A percentile compares a stretch with the other conserved stretches of the same genome.
Conservation (phyloP, 2,888 invertebrate genomes). For the Eupithecia vulgata region DNA sequence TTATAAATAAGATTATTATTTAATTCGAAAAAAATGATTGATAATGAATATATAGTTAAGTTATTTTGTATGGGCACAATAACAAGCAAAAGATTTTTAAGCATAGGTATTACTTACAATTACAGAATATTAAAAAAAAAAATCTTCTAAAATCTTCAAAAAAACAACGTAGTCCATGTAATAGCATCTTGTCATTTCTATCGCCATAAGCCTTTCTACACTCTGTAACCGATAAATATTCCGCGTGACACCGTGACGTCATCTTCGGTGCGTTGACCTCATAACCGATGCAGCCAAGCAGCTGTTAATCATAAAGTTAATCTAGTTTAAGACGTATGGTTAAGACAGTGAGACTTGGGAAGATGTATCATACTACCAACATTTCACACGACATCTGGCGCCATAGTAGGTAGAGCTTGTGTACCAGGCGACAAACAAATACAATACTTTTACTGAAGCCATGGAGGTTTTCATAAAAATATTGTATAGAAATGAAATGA, state of each 20-base stretch:
- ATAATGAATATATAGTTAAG: too few relatives aligned
- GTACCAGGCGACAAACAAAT: neutral
- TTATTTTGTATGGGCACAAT: neutral
- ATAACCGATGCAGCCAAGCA: slow-evolving; percentile 18
- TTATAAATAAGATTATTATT: too few relatives aligned
- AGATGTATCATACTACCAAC: neutral
- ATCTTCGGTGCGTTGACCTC: slow-evolving; percentile 24
- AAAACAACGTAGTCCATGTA: neutral
- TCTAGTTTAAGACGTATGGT: slow-evolving; percentile 12
- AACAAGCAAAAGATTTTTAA: neutral
- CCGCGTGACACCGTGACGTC: slow-evolving; percentile 26
- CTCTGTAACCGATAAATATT: slow-evolving; percentile 11
- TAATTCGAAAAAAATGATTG: too few relatives aligned
- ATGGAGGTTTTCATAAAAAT: too few relatives aligned
- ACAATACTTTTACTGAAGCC: too few relatives aligned
- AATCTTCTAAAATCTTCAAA: neutral
- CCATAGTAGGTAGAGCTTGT: neutral
- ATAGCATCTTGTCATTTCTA: neutral
- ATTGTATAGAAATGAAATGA: too few relatives aligned
- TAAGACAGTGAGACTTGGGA: neutral
- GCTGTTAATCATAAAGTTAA: slow-evolving; percentile 14
- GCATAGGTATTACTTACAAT: neutral
- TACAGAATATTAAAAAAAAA: neutral
- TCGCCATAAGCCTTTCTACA: neutral
- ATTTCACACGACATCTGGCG: neutral